A percentile compares a stretch with the other conserved stretches of the same genome.
These are phyloP conservation scores for Nannoperca obscura DNA, from an alignment of 2,797 vertebrate genomes.

Conservation along the genomic window DNA sequence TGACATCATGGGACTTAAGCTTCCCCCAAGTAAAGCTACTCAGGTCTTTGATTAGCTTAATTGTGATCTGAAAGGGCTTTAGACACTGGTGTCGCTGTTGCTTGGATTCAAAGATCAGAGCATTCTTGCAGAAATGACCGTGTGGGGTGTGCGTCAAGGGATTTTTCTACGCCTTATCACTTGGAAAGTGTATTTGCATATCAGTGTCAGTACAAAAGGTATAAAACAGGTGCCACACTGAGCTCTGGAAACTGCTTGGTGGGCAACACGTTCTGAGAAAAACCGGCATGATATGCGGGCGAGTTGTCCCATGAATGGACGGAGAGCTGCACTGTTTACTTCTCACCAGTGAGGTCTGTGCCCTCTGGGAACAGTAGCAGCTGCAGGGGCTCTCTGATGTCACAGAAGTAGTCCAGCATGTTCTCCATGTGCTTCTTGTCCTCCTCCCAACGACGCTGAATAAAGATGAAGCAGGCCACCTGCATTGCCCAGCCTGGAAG, in stretches of 20 bases:
- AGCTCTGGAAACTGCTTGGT: conserved; percentile 1
- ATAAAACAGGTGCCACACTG: conserved; percentile 41
- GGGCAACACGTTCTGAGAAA: conserved; percentile 24
- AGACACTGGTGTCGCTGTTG: conserved; percentile 44
- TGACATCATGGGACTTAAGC: conserved; percentile 65
- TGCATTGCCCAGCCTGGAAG: conserved; percentile 98
- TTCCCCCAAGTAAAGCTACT: conserved; percentile 49
- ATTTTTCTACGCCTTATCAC: conserved; percentile 59
- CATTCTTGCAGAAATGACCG: conserved; percentile 58
- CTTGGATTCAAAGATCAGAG: conserved; percentile 62
- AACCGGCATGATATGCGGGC: conserved; percentile 18
- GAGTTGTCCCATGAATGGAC: conserved; percentile 9
- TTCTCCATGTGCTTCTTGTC: conserved; percentile 93
- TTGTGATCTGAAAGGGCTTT: conserved; percentile 56
- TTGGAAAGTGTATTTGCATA: conserved; percentile 60
- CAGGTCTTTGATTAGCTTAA: conserved; percentile 68
- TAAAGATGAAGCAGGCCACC: conserved; percentile 95
- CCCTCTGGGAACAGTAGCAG: conserved; percentile 98
- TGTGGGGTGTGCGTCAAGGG: conserved; percentile 34
- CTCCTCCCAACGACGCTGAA: conserved; percentile 94
- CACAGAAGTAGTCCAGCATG: conserved; percentile 97
- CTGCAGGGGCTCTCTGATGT: conserved; percentile 94
- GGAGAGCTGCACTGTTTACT: conserved; percentile 2
- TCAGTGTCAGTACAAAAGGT: conserved; percentile 45
- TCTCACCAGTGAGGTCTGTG: conserved; percentile 96